Conservation (phyloP, 1,140 invertebrate species). For the Scaptomyza graminum region DNA sequence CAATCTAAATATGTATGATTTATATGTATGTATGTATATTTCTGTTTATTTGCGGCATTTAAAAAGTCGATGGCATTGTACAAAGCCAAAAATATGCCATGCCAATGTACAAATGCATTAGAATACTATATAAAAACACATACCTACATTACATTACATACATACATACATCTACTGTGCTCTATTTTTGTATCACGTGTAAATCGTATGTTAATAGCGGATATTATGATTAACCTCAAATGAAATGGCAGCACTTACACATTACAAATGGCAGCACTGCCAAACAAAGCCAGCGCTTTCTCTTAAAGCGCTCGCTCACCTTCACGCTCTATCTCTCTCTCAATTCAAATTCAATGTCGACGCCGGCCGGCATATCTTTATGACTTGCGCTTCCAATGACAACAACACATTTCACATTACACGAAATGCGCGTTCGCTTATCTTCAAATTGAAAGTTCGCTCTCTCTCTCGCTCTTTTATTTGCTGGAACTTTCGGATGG, state of each 20-base stretch:
- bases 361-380: slow-evolving; percentile 74
- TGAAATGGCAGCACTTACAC: slow-evolving; percentile 23
- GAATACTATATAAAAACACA: slow-evolving; percentile 2
- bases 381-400: slow-evolving; percentile 20
- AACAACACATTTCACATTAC: slow-evolving; percentile 36
- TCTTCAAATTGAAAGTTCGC: slow-evolving; percentile 35
- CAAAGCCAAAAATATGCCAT: slow-evolving; percentile 64
- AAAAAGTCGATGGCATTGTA: slow-evolving; percentile 33
- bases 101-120: slow-evolving; percentile 46
- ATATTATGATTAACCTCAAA: slow-evolving; percentile 33
- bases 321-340: slow-evolving; percentile 3
- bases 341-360: slow-evolving; percentile 36
- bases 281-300: slow-evolving; percentile 36
- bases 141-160: not conserved
- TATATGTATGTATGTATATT: no score
- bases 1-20: slow-evolving; percentile 35
- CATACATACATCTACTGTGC: not conserved
- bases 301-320: not conserved
- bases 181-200: slow-evolving; percentile 29
- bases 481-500: not conserved
- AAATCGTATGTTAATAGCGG: slow-evolving; percentile 24
- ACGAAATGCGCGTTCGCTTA: slow-evolving; percentile 19
- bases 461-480: not conserved
- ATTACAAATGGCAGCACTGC: slow-evolving; percentile 32
- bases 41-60: slow-evolving; percentile 59